Percentiles rank a stretch among this genome's conserved stretches.
Conservation (phyloP, 2,797 vertebrate genomes). For the Argyrosomus regius region DNA sequence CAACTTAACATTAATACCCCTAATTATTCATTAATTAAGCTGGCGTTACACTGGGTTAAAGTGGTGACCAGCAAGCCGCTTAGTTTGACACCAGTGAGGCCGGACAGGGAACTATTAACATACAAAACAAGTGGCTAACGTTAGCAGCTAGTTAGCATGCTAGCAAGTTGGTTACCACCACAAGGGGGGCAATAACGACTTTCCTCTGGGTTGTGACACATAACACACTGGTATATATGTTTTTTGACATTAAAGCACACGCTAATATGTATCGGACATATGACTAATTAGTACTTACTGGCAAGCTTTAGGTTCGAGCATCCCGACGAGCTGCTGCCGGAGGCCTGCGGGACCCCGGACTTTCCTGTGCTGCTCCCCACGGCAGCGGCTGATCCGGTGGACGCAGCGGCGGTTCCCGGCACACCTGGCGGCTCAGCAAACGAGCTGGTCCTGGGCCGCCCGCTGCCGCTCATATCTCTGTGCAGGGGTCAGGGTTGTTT, state of each 20-base stretch:
- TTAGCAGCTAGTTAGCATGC: constrained; percentile 62
- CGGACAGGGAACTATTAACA: constrained; percentile 42
- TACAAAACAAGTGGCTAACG: constrained; percentile 75
- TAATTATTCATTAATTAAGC: not conserved
- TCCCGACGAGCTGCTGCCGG: constrained; percentile 84
- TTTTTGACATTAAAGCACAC: not conserved
- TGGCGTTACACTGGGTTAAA: not conserved
- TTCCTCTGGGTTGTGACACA: constrained; percentile 20
- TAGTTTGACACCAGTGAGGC: not conserved
- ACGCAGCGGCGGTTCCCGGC: constrained; percentile 86
- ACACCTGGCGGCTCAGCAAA: constrained; percentile 91
- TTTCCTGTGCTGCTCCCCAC: constrained; percentile 88
- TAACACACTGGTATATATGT: not conserved
- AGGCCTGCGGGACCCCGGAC: constrained; percentile 88
- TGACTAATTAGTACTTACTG: constrained; percentile 82
- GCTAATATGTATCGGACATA: fast-evolving
- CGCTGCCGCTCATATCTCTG: constrained; percentile 90
- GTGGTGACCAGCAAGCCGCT: not conserved
- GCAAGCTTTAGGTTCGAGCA: constrained; percentile 88
- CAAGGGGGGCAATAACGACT: constrained; percentile 26
- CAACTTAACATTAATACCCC: not conserved
- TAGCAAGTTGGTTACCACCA: constrained; percentile 50
- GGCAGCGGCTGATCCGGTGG: constrained; percentile 84
- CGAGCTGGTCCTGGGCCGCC: constrained; percentile 92
- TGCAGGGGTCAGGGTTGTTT: constrained; percentile 78